These are phyloP conservation scores for Tychaedon coryphoeus DNA, from an alignment of 2,113 vertebrate genomes.

Conservation along the genomic window DNA sequence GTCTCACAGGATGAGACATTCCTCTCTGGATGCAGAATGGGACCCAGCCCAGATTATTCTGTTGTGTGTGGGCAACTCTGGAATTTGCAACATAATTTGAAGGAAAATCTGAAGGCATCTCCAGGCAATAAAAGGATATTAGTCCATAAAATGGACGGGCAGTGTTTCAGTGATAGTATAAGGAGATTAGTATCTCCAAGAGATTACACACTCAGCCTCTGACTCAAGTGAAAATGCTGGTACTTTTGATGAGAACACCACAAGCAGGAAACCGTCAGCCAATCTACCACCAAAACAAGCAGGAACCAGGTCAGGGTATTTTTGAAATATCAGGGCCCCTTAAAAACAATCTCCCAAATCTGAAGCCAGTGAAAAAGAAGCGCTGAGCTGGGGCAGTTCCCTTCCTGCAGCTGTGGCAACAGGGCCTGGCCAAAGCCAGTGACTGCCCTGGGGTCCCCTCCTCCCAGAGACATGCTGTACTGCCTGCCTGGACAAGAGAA, in stretches of 20 bases:
- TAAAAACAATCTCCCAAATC: neutral
- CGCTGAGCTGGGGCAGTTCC: neutral
- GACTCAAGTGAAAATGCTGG: neutral
- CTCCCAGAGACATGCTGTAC: neutral
- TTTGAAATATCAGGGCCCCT: neutral
- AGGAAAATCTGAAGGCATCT: neutral
- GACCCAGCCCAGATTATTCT: fast-evolving
- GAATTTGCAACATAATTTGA: neutral
- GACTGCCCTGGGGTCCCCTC: neutral
- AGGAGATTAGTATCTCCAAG: neutral
- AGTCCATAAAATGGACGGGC: neutral
- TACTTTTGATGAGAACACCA: neutral
- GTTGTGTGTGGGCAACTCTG: fast-evolving
- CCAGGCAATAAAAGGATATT: neutral
- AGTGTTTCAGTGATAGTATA: neutral
- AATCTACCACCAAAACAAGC: neutral
- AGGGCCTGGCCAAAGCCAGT: fast-evolving
- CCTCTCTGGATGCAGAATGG: neutral
- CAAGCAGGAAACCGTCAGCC: neutral
- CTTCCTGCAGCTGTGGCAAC: neutral
- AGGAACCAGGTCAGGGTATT: neutral
- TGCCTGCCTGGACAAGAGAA: neutral
- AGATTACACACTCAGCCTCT: neutral
- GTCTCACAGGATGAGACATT: neutral
- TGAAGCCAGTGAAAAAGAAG: neutral